Conservation (phyloP, 1,140 invertebrate genomes). For the Galendromus occidentalis region DNA sequence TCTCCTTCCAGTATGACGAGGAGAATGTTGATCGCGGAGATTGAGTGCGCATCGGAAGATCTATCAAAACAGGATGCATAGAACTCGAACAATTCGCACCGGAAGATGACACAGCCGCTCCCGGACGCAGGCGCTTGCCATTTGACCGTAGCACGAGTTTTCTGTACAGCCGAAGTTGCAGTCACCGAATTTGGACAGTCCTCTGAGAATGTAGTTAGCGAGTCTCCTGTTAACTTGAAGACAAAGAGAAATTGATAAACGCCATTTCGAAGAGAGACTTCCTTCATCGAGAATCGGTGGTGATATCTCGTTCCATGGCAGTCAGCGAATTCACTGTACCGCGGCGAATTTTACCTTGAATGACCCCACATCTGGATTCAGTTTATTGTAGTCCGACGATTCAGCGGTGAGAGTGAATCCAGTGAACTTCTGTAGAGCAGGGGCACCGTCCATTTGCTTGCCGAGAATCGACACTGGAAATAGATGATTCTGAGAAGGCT, state of each 20-base stretch:
- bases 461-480: not conserved
- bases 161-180: slow-evolving; percentile 5
- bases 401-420: not conserved
- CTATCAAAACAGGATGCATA: too few species aligned
- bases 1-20: too few species aligned
- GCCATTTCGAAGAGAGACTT: too few species aligned
- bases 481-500: too few species aligned
- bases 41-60: too few species aligned
- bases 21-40: too few species aligned
- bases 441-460: not conserved
- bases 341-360: not conserved
- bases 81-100: not conserved
- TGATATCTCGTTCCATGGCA: too few species aligned
- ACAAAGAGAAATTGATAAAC: not conserved
- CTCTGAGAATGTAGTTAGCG: slow-evolving; percentile 10
- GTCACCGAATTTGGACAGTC: slow-evolving; percentile 9
- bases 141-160: not conserved
- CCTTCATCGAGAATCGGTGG: too few species aligned
- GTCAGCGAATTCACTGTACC: too few species aligned
- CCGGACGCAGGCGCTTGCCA: slow-evolving; percentile 9
- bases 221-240: not conserved
- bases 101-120: slow-evolving; percentile 12
- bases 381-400: slow-evolving; percentile 2
- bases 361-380: not conserved
- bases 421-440: not conserved